phyloP scores from a whole-genome alignment of 2,888 invertebrate genomes.

The Drosophila ustulata region DNA sequence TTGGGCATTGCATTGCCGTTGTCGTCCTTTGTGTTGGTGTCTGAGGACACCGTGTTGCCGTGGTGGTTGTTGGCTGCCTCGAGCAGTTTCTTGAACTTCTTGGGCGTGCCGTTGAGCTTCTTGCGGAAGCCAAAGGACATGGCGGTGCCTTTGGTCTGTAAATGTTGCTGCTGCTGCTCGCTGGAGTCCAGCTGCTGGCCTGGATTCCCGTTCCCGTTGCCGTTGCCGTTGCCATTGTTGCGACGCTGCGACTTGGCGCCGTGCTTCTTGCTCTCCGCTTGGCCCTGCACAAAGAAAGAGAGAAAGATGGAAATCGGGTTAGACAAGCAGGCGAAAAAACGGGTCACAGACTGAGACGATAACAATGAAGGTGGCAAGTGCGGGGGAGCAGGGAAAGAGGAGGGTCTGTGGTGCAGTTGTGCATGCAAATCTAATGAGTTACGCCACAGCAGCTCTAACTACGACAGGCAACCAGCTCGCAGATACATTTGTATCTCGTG shows the following conservation, averaged over 20 bases:
- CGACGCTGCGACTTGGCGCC: slow-evolving; percentile 60
- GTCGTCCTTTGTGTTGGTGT: slow-evolving; percentile 75
- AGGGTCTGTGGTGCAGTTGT: background rate
- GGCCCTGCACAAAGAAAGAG: slow-evolving; percentile 76
- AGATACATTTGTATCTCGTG: slow-evolving; percentile 33
- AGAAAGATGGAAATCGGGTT: slow-evolving; percentile 3
- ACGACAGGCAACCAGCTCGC: slow-evolving; percentile 15
- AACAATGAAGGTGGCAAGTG: slow-evolving; percentile 1
- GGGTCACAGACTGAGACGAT: slow-evolving; percentile 56
- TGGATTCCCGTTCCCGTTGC: slow-evolving; percentile 23
- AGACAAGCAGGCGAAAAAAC: slow-evolving; percentile 28
- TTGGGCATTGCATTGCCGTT: slow-evolving; percentile 81
- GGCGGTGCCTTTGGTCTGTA: slow-evolving; percentile 88
- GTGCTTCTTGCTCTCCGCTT: slow-evolving; percentile 85
- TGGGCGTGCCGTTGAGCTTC: slow-evolving; percentile 86
- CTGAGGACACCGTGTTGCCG: too few relatives aligned
- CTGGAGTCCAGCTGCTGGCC: slow-evolving; percentile 11
- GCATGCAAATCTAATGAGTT: slow-evolving; percentile 42
- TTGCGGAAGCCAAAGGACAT: slow-evolving; percentile 94
- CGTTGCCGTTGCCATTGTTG: slow-evolving; percentile 56
- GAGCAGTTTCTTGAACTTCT: slow-evolving; percentile 82
- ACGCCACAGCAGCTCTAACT: slow-evolving; percentile 16
- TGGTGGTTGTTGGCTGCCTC: slow-evolving; percentile 48
- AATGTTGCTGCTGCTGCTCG: slow-evolving; percentile 43
- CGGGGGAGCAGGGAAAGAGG: background rate